phyloP scores from a whole-genome alignment of 1,140 invertebrate species.

The Pseudomyrmex dendroicus region DNA sequence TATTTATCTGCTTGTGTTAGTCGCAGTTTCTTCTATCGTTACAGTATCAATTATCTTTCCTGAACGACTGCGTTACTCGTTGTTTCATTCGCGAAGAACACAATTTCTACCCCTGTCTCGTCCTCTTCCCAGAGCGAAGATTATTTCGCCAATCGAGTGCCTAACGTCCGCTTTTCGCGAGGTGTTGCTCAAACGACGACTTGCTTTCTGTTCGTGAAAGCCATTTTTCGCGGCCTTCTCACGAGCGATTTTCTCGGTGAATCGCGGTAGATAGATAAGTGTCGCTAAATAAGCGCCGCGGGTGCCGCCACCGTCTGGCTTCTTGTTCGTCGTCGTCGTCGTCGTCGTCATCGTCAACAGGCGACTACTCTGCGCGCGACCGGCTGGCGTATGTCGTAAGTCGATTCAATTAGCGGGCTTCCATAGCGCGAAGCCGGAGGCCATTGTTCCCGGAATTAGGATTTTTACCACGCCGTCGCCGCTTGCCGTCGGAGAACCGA shows the following conservation, averaged over 20 bases:
- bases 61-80: not conserved
- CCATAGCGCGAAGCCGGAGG: conserved; percentile 76
- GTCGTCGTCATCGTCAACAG: conserved; percentile 41
- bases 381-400: conserved; percentile 74
- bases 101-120: not conserved
- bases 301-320: conserved; percentile 3
- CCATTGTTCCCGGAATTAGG: conserved; percentile 83
- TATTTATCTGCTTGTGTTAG: not conserved
- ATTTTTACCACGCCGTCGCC: conserved; percentile 78
- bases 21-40: not conserved
- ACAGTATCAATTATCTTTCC: not conserved
- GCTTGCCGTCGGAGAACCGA: conserved; percentile 61
- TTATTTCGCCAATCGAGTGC: conserved; percentile 39
- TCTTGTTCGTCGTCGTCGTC: conserved; percentile 39
- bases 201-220: conserved; percentile 7
- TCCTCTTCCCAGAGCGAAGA: conserved; percentile 1
- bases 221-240: conserved; percentile 39
- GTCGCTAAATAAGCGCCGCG: conserved; percentile 34
- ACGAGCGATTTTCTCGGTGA: conserved; percentile 35
- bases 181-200: conserved; percentile 35
- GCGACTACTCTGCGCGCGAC: conserved; percentile 22
- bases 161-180: conserved; percentile 10
- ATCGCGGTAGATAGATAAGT: conserved; percentile 5
- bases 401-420: conserved; percentile 83
- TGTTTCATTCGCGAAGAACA: not conserved